Conservation (phyloP, 37 sponge, comb jelly and placozoan genomes). For the Mnemiopsis leidyi region DNA sequence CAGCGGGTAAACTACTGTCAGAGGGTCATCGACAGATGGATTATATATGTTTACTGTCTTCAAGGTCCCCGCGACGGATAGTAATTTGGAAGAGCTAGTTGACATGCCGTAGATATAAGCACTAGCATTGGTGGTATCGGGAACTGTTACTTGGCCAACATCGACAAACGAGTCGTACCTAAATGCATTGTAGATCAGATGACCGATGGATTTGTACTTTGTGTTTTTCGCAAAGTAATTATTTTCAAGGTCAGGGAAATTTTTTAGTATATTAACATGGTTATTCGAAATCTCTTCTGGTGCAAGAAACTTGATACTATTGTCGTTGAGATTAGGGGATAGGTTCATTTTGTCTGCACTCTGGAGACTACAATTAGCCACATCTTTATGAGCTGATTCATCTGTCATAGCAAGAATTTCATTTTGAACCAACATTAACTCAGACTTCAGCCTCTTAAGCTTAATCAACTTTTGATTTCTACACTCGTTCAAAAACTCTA, state of each 20-base stretch:
- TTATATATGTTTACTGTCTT: constrained; percentile 32
- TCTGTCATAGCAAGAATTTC: not conserved
- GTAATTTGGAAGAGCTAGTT: not conserved
- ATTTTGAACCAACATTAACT: not conserved
- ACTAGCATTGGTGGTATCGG: not conserved
- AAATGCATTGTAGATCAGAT: constrained; percentile 15
- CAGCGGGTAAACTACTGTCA: not conserved
- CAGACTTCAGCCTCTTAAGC: constrained; percentile 43
- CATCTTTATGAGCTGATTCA: not conserved
- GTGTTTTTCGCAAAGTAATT: not conserved
- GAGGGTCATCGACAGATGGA: not conserved
- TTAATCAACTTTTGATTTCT: not conserved
- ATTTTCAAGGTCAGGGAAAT: constrained; percentile 5
- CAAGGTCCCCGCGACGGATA: not conserved
- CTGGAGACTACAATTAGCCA: not conserved
- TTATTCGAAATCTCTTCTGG: not conserved
- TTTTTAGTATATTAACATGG: constrained; percentile 10
- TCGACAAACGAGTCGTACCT: constrained; percentile 19
- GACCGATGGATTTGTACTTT: not conserved
- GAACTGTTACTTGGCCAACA: not conserved
- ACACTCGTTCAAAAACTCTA: constrained; percentile 33
- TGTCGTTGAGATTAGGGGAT: not conserved
- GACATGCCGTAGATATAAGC: not conserved
- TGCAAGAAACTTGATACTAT: not conserved
- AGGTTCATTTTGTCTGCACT: not conserved